Evolutionary conservation across 2,113 vertebrate genomes (phyloP), one percentile per base, ranked within the genome.

Genomic region (Symphodus melops): DNA sequence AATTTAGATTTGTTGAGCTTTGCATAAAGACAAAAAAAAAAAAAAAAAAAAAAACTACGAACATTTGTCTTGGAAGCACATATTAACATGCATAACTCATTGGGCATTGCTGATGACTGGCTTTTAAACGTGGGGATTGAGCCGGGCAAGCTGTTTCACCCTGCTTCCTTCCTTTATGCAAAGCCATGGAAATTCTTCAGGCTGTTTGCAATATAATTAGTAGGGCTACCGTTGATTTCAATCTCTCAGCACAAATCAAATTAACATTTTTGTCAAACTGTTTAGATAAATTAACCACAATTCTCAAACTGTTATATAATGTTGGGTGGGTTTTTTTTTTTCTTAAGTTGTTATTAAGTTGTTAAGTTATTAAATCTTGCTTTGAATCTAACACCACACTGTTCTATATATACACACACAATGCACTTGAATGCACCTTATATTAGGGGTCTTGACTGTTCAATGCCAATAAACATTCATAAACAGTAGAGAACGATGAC

Each of bases 81-180:
- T 33, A 33, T 11, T 41, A 41, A 37, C 9, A 58, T n/a, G 19
- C 20, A 20, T 7, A 21, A 41, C n/a, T 44, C 4, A 44, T 12
- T 3, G 14, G 11, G 42, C 42, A 44, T 12, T 44, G 42, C 42
- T 44, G 13, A 14, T 44, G 4, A 11, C 12, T 14, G 11, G 42
- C 12, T 44, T 44, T 44, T 44, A 16, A 44, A 56, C 16, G 8
- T 20, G 19, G 8, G 39, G 11, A 41, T 9, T 9, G 39, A 8
- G 39, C 62, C 28, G 20, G 46, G 23, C 9, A 11, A 39, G 17
- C 28, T 56, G 9, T 51, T 10, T 39, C 1, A 10, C 14, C 13
- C 44, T 9, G 17, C 36, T 33, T 67, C 12, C 44, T 66, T 37
- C 5, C 9, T 58, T 57, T 33, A 58, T 75, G 61, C 14, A n/a